A percentile compares a stretch with the other conserved stretches of the same genome.
Conservation (phyloP, 2,888 invertebrate genomes). For the Rhagonycha fulva region DNA sequence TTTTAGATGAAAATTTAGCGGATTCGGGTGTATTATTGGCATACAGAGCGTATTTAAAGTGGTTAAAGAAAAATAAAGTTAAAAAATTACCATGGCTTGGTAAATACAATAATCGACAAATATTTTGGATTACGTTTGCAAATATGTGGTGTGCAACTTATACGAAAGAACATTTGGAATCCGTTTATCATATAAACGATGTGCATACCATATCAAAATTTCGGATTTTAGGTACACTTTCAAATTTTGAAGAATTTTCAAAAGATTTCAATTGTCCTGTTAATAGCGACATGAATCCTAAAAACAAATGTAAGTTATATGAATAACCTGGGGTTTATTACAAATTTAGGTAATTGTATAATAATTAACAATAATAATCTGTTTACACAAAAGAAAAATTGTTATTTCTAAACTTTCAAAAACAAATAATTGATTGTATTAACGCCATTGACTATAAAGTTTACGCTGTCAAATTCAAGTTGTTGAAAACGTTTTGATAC, state of each 20-base stretch:
- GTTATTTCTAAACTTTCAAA: too few relatives aligned
- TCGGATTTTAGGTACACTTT: constrained; percentile 3
- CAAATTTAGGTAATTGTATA: too few relatives aligned
- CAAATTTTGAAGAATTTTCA: not conserved
- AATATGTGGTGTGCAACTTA: constrained; percentile 8
- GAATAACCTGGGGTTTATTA: too few relatives aligned
- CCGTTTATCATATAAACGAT: not conserved
- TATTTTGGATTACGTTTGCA: constrained; percentile 11
- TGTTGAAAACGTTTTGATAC: too few relatives aligned
- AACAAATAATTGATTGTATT: too few relatives aligned
- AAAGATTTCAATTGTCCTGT: not conserved
- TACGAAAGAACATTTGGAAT: not conserved
- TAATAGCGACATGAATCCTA: not conserved
- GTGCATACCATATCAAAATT: not conserved
- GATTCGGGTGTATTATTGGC: not conserved
- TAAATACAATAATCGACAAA: not conserved
- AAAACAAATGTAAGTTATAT: not conserved
- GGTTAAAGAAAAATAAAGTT: not conserved
- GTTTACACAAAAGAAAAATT: too few relatives aligned
- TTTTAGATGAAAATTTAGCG: constrained; percentile 11
- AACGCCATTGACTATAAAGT: too few relatives aligned
- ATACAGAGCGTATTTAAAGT: constrained; percentile 2
- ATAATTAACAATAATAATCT: too few relatives aligned
- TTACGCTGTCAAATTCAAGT: too few relatives aligned
- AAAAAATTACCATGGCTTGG: constrained; percentile 5